phyloP scores from a whole-genome alignment of 2,888 invertebrate genomes.

The Drosophila planitibia region DNA sequence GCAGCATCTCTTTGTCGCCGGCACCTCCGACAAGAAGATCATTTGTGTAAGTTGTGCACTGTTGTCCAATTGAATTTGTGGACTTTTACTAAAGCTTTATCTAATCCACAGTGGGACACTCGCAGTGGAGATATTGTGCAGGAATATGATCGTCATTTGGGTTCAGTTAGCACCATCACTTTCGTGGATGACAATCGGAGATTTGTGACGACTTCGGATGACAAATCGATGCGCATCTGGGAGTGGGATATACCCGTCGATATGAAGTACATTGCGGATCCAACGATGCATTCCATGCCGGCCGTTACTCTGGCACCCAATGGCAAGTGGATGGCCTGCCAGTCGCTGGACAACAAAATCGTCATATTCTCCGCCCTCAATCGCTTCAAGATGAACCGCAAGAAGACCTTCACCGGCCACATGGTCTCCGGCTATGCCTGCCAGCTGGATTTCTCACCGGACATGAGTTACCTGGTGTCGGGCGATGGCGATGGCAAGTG shows the following conservation, averaged over 20 bases:
- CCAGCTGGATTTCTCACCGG: slow-evolving; percentile 98
- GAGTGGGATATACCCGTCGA: slow-evolving; percentile 99
- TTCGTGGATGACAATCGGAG: slow-evolving; percentile 99
- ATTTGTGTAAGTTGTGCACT: slow-evolving; percentile 92
- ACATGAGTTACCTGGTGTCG: slow-evolving; percentile 99
- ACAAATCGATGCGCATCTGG: slow-evolving; percentile 99
- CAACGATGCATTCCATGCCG: slow-evolving; percentile 99
- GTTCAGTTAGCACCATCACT: slow-evolving; percentile 99
- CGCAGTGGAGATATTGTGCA: slow-evolving; percentile 97
- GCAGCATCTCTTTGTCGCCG: slow-evolving; percentile 98
- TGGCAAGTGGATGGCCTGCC: slow-evolving; percentile 99
- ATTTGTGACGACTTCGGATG: slow-evolving; percentile 99
- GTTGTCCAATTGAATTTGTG: not conserved
- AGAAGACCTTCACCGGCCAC: slow-evolving; percentile 98
- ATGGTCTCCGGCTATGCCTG: slow-evolving; percentile 99
- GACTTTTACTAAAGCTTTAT: not conserved
- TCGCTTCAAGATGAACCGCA: slow-evolving; percentile 98
- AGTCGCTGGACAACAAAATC: slow-evolving; percentile 99
- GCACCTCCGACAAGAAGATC: slow-evolving; percentile 99
- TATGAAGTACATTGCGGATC: slow-evolving; percentile 99
- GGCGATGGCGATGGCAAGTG: slow-evolving; percentile 99
- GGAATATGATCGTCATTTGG: slow-evolving; percentile 99
- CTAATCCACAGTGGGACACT: slow-evolving; percentile 92
- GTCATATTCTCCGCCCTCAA: slow-evolving; percentile 99
- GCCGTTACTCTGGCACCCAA: slow-evolving; percentile 97